phyloP scores from a whole-genome alignment of 2,888 invertebrate genomes.

The Tipula vernalis region DNA sequence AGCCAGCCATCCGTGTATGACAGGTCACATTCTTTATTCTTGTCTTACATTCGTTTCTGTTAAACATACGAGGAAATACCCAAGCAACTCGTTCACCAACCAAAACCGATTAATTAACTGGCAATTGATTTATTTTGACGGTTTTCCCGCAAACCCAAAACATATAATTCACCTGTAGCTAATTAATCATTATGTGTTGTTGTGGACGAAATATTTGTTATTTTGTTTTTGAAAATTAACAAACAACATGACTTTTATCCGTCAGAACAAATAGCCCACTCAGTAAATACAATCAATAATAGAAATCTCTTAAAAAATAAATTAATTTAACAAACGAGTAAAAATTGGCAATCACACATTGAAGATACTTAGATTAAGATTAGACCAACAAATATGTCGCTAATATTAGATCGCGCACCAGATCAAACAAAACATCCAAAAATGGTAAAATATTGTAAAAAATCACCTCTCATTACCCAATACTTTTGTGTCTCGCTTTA shows the following conservation, averaged over 20 bases:
- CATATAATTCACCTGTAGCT: background rate
- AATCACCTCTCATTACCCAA: background rate
- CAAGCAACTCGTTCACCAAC: background rate
- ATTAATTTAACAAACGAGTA: background rate
- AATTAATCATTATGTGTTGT: background rate
- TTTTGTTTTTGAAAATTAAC: background rate
- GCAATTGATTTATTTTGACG: background rate
- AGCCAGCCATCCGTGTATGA: no score
- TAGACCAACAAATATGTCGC: background rate
- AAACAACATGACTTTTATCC: background rate
- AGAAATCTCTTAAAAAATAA: background rate
- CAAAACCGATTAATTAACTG: background rate
- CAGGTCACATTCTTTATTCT: background rate
- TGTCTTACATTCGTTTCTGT: background rate
- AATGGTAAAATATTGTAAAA: background rate
- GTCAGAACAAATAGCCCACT: background rate
- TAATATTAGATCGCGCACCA: background rate
- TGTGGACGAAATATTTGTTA: background rate
- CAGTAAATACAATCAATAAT: background rate
- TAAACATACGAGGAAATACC: background rate
- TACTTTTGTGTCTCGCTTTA: background rate
- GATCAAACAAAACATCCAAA: background rate
- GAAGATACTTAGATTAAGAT: background rate
- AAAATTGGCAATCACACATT: background rate
- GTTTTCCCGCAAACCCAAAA: background rate